Percentiles rank a stretch among this genome's conserved stretches.
Evolutionary conservation across 2,797 vertebrate genomes (phyloP).

Genomic region (Semaprochilodus insignis): DNA sequence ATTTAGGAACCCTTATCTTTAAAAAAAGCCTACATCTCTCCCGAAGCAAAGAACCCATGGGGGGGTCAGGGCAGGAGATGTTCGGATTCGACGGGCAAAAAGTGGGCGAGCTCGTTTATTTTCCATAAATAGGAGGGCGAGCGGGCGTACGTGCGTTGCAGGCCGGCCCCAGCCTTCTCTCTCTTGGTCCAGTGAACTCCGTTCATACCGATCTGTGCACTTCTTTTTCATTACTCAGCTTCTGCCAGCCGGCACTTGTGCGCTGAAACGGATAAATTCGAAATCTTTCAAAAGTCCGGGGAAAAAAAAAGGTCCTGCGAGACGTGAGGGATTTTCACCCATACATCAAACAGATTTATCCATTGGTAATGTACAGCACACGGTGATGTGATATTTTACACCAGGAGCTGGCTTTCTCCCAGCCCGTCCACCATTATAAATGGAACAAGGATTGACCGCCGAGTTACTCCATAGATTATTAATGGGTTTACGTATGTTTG

Average conservation of each 20-base stretch:
- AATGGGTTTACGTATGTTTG: slow-evolving; percentile 30
- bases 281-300: slow-evolving; percentile 52
- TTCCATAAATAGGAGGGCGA: slow-evolving; percentile 61
- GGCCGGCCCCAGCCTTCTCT: slow-evolving; percentile 42
- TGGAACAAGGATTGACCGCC: slow-evolving; percentile 33
- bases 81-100: slow-evolving; percentile 55
- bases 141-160: slow-evolving; percentile 40
- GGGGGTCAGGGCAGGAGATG: slow-evolving; percentile 39
- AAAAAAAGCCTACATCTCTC: slow-evolving; percentile 25
- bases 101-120: slow-evolving; percentile 58
- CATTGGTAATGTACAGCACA: slow-evolving; percentile 33
- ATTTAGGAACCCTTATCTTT: neutral
- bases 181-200: slow-evolving; percentile 64
- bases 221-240: slow-evolving; percentile 66
- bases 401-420: neutral
- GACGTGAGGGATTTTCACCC: slow-evolving; percentile 42
- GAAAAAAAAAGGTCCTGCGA: slow-evolving; percentile 21
- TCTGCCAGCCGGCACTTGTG: slow-evolving; percentile 59
- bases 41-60: slow-evolving; percentile 37
- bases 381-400: slow-evolving; percentile 19
- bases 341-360: slow-evolving; percentile 56
- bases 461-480: slow-evolving; percentile 36
- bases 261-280: slow-evolving; percentile 59
- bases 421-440: slow-evolving; percentile 21
- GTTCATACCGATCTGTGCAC: slow-evolving; percentile 43